Evolutionary conservation across 2,888 invertebrate species (phyloP).

Genomic region (Cosmia pyralina): DNA sequence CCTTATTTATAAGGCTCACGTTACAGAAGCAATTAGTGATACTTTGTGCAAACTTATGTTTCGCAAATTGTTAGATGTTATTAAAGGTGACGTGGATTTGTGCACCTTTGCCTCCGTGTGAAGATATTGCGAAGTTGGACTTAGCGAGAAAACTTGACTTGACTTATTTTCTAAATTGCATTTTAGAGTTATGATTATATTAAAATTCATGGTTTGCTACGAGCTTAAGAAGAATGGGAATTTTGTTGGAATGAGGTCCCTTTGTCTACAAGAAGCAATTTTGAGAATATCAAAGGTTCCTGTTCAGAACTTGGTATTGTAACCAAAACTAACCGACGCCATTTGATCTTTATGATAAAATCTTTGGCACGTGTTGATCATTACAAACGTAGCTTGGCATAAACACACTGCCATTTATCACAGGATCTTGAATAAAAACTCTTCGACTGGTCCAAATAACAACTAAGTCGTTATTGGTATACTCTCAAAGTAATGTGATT

Average conservation of each 20-base stretch:
- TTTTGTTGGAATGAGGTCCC: conserved; percentile 13
- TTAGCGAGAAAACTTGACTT: conserved; percentile 41
- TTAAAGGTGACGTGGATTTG: conserved; percentile 61
- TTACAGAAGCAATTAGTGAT: conserved; percentile 60
- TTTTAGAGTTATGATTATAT: conserved; percentile 54
- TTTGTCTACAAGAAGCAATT: conserved; percentile 17
- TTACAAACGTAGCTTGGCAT: too few relatives aligned
- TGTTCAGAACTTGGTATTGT: conserved; percentile 5
- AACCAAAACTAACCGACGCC: neutral
- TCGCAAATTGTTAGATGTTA: conserved; percentile 64
- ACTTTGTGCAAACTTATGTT: conserved; percentile 61
- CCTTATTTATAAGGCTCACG: conserved; percentile 61
- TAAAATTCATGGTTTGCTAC: conserved; percentile 52
- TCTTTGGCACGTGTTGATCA: neutral
- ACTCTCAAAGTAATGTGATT: too few relatives aligned
- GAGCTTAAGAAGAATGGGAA: conserved; percentile 41
- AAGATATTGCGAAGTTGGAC: conserved; percentile 37
- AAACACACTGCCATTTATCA: too few relatives aligned
- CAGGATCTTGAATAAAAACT: too few relatives aligned
- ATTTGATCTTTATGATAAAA: conserved; percentile 1
- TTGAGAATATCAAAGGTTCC: conserved; percentile 14
- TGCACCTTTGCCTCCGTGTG: conserved; percentile 36
- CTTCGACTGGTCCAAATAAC: too few relatives aligned
- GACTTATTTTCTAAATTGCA: conserved; percentile 55
- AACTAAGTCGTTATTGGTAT: too few relatives aligned